phyloP scores from a whole-genome alignment of 2,888 invertebrate genomes.

The Petrolisthes manimaculis region DNA sequence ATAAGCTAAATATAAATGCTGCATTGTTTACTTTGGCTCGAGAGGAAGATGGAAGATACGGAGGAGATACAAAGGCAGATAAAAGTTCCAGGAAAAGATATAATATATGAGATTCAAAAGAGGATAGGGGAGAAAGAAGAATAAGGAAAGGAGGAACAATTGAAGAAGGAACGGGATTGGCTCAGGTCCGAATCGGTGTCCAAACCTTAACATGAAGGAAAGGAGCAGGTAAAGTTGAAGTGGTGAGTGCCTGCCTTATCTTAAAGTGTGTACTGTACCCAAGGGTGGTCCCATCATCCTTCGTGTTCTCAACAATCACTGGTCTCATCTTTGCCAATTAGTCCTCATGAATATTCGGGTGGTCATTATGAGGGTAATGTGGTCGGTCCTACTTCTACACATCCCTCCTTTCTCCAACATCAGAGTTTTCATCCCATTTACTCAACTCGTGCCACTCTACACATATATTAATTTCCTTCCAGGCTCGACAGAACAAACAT shows the following conservation, averaged over 20 bases:
- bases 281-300: background rate
- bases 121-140: too few relatives aligned
- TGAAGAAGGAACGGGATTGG: background rate
- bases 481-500: too few relatives aligned
- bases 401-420: background rate
- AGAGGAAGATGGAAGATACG: too few relatives aligned
- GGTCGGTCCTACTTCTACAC: background rate
- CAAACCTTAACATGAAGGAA: background rate
- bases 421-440: background rate
- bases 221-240: background rate
- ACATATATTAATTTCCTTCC: background rate
- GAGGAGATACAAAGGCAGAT: too few relatives aligned
- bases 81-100: too few relatives aligned
- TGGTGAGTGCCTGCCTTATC: background rate
- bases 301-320: conserved; percentile 14
- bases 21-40: too few relatives aligned
- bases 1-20: too few relatives aligned
- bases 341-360: conserved; percentile 24
- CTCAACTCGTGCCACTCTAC: background rate
- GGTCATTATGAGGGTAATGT: background rate
- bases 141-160: background rate
- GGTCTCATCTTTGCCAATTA: conserved; percentile 24
- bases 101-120: too few relatives aligned
- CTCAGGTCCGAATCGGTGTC: background rate
- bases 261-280: too few relatives aligned